phyloP scores from a whole-genome alignment of 2,113 vertebrate species.

The Pelobates fuscus region DNA sequence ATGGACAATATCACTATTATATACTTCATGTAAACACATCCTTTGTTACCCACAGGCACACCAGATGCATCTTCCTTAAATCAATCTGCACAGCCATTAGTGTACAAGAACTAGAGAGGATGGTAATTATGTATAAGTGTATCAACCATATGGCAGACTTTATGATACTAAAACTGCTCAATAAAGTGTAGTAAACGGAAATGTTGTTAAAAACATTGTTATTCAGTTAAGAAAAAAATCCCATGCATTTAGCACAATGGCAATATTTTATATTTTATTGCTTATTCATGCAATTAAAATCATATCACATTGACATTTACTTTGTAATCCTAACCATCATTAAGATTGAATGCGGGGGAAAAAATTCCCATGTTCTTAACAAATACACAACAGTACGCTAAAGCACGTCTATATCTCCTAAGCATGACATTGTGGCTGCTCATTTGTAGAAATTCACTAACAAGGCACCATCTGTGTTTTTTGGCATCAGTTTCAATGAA shows the following conservation, averaged over 20 bases:
- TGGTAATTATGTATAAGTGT: constrained; percentile 55
- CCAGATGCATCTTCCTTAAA: constrained; percentile 54
- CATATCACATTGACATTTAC: not conserved
- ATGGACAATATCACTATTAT: constrained; percentile 49
- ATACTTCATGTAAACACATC: constrained; percentile 53
- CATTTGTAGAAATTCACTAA: no score
- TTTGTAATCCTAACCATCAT: not conserved
- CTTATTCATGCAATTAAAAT: not conserved
- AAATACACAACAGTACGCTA: no score
- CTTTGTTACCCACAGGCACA: constrained; percentile 53
- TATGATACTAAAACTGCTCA: constrained; percentile 56
- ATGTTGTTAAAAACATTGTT: constrained; percentile 20
- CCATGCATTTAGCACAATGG: no score
- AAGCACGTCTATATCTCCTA: no score
- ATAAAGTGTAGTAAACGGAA: constrained; percentile 51
- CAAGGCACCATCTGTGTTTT: no score
- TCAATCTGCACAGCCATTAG: constrained; percentile 50
- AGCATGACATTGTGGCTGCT: no score
- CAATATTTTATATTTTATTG: not conserved
- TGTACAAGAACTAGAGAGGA: constrained; percentile 51
- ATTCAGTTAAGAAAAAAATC: not conserved
- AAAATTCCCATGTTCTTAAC: not conserved
- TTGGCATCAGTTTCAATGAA: no score
- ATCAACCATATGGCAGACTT: constrained; percentile 56
- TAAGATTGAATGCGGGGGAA: not conserved